Evolutionary conservation across 2,797 vertebrate genomes (phyloP), one percentile per base, ranked within the genome.

Genomic region (Todus mexicanus): DNA sequence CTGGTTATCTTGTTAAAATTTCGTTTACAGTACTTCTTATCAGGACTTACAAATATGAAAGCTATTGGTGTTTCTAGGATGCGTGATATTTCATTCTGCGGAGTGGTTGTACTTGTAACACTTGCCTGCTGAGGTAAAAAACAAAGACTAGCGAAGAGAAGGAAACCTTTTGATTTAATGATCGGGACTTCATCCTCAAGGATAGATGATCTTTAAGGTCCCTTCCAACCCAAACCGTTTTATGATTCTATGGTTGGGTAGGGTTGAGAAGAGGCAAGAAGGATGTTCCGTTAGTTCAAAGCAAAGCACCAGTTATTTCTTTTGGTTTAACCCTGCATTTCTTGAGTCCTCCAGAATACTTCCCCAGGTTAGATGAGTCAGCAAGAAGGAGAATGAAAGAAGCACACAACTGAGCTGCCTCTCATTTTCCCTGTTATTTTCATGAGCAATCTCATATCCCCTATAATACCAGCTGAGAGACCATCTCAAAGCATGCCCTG

Each of bases 1-100:
- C 33, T 72, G 42, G 63, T 59, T 94, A 84, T 91, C 73, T 87
- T 87, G 40, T 84, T 94, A 89, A 84, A 93, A 70, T 88, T 90
- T 78, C 31, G 82, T 70, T 94, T 95, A 50, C 37, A 45, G 29
- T 76, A 60, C 4, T 2, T 63, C 48, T 82, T 87, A 93, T 79
- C 68, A 53, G 21, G 45, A 29, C 57, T 70, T 66, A 73, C 2
- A 60, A 92, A 91, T 71, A 68, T 8, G 10, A n/a, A 84, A 50
- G 21, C 47, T 81, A 76, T 75, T 93, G 89, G 35, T 64, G 8
- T 66, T 87, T 84, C 59, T 54, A 89, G 23, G 19, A 42, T 56
- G 12, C 68, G 35, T 70, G 60, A 43, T 78, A 66, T 80, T 92
- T 84, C 48, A 57, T 75, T 86, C 26, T 50, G 12, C 63, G 10